These are phyloP conservation scores for Actinia equina DNA, from an alignment of 64 coral and sea anemone species.

Conservation along the genomic window DNA sequence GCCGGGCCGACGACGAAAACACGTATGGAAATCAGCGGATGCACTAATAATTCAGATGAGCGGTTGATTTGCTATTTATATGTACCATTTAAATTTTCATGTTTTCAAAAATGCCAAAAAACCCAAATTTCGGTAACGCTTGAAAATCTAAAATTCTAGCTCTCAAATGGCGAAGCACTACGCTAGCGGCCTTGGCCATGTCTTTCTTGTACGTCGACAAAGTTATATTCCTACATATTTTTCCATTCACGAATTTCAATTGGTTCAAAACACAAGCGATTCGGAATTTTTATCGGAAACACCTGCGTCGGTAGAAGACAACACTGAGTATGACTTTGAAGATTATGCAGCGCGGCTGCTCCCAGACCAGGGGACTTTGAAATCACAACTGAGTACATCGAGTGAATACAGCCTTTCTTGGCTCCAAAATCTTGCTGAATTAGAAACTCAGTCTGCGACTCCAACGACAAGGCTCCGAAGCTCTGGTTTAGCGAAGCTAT, in stretches of 20 bases:
- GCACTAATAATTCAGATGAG: background rate
- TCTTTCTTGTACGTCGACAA: slow-evolving; percentile 6
- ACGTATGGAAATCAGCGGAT: background rate
- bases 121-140: background rate
- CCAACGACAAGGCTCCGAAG: slow-evolving; percentile 15
- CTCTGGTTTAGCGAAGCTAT: background rate
- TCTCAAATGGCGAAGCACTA: background rate
- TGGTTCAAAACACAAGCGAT: background rate
- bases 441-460: background rate
- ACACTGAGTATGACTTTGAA: background rate
- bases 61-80: slow-evolving; percentile 2
- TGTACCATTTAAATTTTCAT: background rate
- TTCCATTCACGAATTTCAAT: slow-evolving; percentile 23
- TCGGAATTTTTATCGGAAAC: slow-evolving; percentile 5
- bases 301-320: slow-evolving; percentile 9
- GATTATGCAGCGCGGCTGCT: background rate
- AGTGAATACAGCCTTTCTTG: background rate
- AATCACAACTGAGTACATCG: background rate
- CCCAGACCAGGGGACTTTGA: background rate
- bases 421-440: background rate
- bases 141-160: background rate
- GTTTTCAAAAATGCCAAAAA: slow-evolving; percentile 8
- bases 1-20: background rate
- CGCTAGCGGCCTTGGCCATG: background rate
- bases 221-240: slow-evolving; percentile 20